A percentile compares a stretch with the other conserved stretches of the same genome.
phyloP scores from a whole-genome alignment of 1,140 invertebrate genomes.

The Nebria ingens region DNA sequence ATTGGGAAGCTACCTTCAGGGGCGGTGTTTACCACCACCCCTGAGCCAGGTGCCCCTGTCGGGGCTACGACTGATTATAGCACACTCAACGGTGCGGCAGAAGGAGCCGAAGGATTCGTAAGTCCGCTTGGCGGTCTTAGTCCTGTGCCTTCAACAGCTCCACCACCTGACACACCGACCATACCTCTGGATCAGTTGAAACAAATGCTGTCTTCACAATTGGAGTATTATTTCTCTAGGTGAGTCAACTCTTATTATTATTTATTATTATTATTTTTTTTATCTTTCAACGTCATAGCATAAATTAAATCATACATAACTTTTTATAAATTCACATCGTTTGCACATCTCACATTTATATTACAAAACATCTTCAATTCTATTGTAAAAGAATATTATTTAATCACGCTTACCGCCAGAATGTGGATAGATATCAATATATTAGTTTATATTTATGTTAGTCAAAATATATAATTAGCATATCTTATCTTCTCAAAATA shows the following conservation, averaged over 20 bases:
- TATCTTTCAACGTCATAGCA: too few relatives aligned
- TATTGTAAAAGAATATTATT: too few relatives aligned
- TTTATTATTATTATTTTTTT: not conserved
- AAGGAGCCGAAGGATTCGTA: conserved; percentile 27
- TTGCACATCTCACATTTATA: too few relatives aligned
- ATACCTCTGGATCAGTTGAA: conserved; percentile 60
- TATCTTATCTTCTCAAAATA: too few relatives aligned
- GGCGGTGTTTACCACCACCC: conserved; percentile 46
- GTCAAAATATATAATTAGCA: too few relatives aligned
- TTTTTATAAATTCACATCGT: too few relatives aligned
- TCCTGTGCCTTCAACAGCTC: conserved; percentile 22
- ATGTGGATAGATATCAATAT: too few relatives aligned
- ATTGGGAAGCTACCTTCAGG: conserved; percentile 57
- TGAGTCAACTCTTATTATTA: conserved; percentile 28
- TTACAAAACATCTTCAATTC: too few relatives aligned
- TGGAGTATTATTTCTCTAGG: conserved; percentile 87
- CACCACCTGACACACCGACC: conserved; percentile 18
- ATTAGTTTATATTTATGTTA: too few relatives aligned
- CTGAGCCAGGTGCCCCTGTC: conserved; percentile 17
- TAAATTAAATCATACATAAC: too few relatives aligned
- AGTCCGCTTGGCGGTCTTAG: conserved; percentile 14
- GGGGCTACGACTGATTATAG: conserved; percentile 15
- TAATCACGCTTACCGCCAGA: too few relatives aligned
- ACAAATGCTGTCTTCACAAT: conserved; percentile 66
- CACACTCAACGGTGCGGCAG: conserved; percentile 29